A percentile compares a stretch with the other conserved stretches of the same genome.
These are phyloP conservation scores for Cremastobaeus sp. DNA, from an alignment of 2,888 invertebrate genomes.

Conservation along the genomic window DNA sequence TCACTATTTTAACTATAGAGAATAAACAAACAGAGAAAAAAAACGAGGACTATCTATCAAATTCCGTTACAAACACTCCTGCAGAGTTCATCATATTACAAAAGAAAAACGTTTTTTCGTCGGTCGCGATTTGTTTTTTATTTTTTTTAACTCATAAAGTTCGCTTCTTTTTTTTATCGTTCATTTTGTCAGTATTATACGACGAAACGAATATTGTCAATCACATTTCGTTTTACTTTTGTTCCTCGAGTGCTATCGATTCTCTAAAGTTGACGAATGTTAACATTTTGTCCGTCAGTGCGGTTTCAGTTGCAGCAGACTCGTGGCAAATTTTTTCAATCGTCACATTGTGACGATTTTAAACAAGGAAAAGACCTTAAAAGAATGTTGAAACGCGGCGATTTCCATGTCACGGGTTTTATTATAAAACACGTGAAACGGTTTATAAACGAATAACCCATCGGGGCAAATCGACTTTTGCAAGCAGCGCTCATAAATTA, in stretches of 20 bases:
- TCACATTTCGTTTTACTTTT: slow-evolving; percentile 59
- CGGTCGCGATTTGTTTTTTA: slow-evolving; percentile 32
- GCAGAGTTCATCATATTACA: slow-evolving; percentile 54
- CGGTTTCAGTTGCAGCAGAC: slow-evolving; percentile 52
- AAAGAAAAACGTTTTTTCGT: slow-evolving; percentile 55
- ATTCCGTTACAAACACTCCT: slow-evolving; percentile 55
- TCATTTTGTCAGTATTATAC: slow-evolving; percentile 50
- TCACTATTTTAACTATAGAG: slow-evolving; percentile 52
- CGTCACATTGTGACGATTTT: slow-evolving; percentile 9
- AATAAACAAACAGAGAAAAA: slow-evolving; percentile 48
- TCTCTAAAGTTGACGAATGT: slow-evolving; percentile 58
- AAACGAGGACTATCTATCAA: slow-evolving; percentile 53
- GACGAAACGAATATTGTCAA: slow-evolving; percentile 59
- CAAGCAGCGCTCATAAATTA: too few relatives aligned
- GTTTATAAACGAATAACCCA: neutral
- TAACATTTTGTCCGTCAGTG: slow-evolving; percentile 55
- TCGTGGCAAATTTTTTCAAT: slow-evolving; percentile 20
- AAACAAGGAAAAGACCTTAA: too few relatives aligned
- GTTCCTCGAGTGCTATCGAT: slow-evolving; percentile 57
- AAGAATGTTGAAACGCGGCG: too few relatives aligned
- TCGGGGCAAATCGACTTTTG: neutral
- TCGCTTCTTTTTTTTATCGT: slow-evolving; percentile 50
- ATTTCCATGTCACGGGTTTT: too few relatives aligned
- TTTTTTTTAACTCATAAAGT: slow-evolving; percentile 52
- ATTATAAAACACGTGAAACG: too few relatives aligned